phyloP scores from a whole-genome alignment of 2,797 vertebrate genomes.

The Protonibea diacanthus region DNA sequence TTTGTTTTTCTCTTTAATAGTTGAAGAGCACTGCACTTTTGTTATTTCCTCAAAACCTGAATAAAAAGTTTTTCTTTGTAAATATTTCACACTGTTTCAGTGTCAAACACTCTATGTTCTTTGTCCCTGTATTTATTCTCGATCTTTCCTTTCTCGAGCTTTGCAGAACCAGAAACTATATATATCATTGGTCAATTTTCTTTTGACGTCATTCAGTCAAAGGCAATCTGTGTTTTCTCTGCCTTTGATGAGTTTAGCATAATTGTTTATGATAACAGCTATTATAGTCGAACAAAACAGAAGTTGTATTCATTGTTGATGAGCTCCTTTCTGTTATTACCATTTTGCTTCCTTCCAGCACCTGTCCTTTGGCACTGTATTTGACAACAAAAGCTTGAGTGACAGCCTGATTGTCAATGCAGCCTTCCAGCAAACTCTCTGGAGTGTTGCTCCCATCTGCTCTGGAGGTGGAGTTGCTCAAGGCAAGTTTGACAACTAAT shows the following conservation, averaged over 20 bases:
- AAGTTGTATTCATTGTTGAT: constrained; percentile 51
- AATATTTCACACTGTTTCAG: background rate
- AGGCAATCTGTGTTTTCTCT: constrained; percentile 1
- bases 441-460: constrained; percentile 95
- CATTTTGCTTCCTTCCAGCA: constrained; percentile 84
- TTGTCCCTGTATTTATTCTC: background rate
- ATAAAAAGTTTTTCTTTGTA: no score
- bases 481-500: constrained; percentile 82
- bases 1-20: no score
- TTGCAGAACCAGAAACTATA: background rate
- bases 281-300: constrained; percentile 27
- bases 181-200: constrained; percentile 1
- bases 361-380: constrained; percentile 86
- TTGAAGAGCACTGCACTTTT: no score
- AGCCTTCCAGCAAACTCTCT: constrained; percentile 95
- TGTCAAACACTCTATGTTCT: background rate
- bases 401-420: constrained; percentile 91
- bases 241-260: constrained; percentile 37
- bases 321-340: constrained; percentile 30
- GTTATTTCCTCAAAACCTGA: no score
- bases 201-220: constrained; percentile 5
- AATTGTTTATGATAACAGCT: constrained; percentile 41
- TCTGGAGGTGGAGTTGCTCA: constrained; percentile 91
- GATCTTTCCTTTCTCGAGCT: background rate
- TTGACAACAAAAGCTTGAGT: constrained; percentile 74